phyloP scores from a whole-genome alignment of 2,888 invertebrate genomes.

The Escarpia spicata region DNA sequence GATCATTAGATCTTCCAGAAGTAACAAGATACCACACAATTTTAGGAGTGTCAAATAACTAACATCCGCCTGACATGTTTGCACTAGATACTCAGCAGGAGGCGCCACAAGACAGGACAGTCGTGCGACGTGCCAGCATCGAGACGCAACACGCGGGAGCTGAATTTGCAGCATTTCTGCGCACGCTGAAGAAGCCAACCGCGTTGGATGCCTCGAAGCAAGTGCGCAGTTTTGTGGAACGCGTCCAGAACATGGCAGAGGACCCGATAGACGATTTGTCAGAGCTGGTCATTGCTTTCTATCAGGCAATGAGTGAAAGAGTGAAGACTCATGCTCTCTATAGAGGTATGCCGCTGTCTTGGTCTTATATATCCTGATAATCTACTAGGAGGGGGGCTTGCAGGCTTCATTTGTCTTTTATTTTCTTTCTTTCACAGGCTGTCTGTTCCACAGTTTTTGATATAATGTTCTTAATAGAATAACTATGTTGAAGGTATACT shows the following conservation, averaged over 20 bases:
- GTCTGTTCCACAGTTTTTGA: too few relatives aligned
- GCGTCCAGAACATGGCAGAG: conserved; percentile 65
- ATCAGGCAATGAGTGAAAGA: conserved; percentile 79
- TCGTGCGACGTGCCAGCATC: conserved; percentile 43
- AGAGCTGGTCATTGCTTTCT: conserved; percentile 90
- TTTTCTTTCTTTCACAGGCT: too few relatives aligned
- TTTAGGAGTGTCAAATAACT: not conserved
- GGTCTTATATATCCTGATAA: too few relatives aligned
- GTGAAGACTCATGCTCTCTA: conserved; percentile 70
- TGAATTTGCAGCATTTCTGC: conserved; percentile 65
- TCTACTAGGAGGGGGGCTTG: too few relatives aligned
- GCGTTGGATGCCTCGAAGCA: conserved; percentile 72
- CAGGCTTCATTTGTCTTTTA: too few relatives aligned
- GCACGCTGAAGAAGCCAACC: conserved; percentile 58
- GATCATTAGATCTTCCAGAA: not conserved
- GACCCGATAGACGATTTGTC: conserved; percentile 73
- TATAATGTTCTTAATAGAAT: too few relatives aligned
- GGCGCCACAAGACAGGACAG: not conserved
- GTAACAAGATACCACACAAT: not conserved
- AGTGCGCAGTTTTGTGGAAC: conserved; percentile 68
- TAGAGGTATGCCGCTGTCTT: conserved; percentile 53
- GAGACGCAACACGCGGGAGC: conserved; percentile 65
- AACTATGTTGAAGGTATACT: too few relatives aligned
- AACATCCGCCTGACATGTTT: not conserved
- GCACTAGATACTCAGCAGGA: conserved; percentile 18